Conservation (phyloP, 2,888 invertebrate genomes). For the Horisme vitalbata region DNA sequence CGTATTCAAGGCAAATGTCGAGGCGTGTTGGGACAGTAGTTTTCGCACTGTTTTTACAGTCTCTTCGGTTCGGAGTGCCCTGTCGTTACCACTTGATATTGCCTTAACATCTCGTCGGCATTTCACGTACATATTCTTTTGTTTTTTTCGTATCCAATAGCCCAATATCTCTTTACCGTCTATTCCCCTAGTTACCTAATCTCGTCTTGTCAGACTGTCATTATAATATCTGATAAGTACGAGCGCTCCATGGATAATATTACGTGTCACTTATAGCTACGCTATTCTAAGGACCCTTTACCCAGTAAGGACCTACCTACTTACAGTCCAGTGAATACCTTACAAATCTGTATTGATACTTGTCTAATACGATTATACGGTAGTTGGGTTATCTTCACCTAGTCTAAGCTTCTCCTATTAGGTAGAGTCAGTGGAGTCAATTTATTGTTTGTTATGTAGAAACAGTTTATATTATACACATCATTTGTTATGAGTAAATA, state of each 20-base stretch:
- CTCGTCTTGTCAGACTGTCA: constrained; percentile 16
- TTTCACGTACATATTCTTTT: constrained; percentile 36
- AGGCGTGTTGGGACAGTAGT: constrained; percentile 66
- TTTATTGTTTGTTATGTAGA: neutral
- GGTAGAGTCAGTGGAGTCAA: neutral
- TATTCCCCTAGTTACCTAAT: too few relatives aligned
- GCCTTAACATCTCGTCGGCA: constrained; percentile 38
- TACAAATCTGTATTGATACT: constrained; percentile 9
- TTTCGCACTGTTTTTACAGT: constrained; percentile 65
- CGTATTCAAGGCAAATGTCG: constrained; percentile 70
- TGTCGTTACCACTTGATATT: constrained; percentile 53
- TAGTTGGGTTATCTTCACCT: constrained; percentile 4
- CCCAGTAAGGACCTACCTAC: constrained; percentile 2
- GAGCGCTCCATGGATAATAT: constrained; percentile 7
- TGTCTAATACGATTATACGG: constrained; percentile 1
- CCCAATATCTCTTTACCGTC: too few relatives aligned
- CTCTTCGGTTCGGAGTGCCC: constrained; percentile 49
- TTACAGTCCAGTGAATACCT: constrained; percentile 5
- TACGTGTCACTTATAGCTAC: constrained; percentile 14
- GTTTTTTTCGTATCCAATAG: constrained; percentile 24
- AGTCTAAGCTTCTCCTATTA: neutral
- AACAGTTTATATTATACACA: neutral
- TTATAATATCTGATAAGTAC: constrained; percentile 26
- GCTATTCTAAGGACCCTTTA: constrained; percentile 6
- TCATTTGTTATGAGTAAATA: too few relatives aligned